Evolutionary conservation across 2,113 vertebrate species (phyloP).

Genomic region (Myiopsitta monachus): DNA sequence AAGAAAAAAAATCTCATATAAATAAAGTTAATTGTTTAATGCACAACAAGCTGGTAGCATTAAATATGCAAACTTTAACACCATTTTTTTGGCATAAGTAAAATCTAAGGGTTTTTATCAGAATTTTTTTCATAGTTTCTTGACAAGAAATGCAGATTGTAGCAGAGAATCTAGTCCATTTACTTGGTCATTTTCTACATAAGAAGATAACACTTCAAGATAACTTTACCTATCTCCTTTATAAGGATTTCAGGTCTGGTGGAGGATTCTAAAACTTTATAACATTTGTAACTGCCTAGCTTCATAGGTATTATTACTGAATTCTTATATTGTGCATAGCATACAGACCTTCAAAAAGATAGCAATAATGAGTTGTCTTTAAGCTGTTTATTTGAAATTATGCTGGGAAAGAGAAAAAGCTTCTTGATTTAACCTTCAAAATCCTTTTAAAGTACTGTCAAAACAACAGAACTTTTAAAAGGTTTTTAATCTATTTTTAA

Average conservation of each 20-base stretch:
- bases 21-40: not conserved
- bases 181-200: not conserved
- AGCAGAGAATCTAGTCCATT: not conserved
- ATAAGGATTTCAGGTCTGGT: not conserved
- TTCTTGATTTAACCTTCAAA: slow-evolving; percentile 5
- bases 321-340: not conserved
- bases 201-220: not conserved
- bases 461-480: not conserved
- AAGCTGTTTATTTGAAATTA: not conserved
- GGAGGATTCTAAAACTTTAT: not conserved
- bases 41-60: not conserved
- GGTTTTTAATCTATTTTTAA: not conserved
- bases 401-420: not conserved
- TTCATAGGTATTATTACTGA: not conserved
- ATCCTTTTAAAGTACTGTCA: not conserved
- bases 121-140: not conserved
- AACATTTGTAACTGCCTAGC: not conserved
- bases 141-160: not conserved
- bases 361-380: not conserved
- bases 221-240: not conserved
- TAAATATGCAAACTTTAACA: not conserved
- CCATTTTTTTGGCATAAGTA: not conserved
- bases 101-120: not conserved
- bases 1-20: not conserved
- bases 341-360: not conserved